Conservation (phyloP, 2,888 invertebrate species). For the Orthosia cruda region DNA sequence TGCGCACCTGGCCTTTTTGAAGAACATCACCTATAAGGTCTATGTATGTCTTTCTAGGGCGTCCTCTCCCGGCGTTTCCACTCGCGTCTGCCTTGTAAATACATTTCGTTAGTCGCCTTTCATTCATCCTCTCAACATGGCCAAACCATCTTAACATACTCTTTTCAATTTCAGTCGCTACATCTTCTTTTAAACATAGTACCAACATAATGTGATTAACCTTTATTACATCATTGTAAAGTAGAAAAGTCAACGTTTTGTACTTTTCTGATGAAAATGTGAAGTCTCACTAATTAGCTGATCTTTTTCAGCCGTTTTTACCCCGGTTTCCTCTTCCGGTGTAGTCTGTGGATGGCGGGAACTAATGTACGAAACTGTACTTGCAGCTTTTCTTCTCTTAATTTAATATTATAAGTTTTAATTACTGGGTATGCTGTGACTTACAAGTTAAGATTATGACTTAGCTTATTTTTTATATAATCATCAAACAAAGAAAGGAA, state of each 20-base stretch:
- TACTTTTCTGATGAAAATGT: slow-evolving; percentile 30
- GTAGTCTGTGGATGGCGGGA: slow-evolving; percentile 27
- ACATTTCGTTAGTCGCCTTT: no score
- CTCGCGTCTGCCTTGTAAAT: no score
- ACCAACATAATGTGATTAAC: background rate
- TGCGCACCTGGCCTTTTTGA: no score
- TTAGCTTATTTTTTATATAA: no score
- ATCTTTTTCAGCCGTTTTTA: slow-evolving; percentile 36
- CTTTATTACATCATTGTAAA: background rate
- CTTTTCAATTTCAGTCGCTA: no score
- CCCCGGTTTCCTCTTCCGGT: slow-evolving; percentile 35
- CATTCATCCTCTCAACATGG: no score
- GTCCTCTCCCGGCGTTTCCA: no score
- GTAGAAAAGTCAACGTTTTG: slow-evolving; percentile 4
- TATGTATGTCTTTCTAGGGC: no score
- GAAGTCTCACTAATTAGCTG: slow-evolving; percentile 47
- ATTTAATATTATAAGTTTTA: slow-evolving; percentile 7
- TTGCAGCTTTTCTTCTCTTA: slow-evolving; percentile 8
- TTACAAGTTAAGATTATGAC: background rate
- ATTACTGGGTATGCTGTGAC: background rate
- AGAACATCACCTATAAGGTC: no score
- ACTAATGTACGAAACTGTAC: slow-evolving; percentile 38
- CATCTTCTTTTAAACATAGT: no score
- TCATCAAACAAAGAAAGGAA: background rate
- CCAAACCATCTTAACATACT: no score